phyloP scores from a whole-genome alignment of 2,888 invertebrate genomes.

The Cordilura impudica region DNA sequence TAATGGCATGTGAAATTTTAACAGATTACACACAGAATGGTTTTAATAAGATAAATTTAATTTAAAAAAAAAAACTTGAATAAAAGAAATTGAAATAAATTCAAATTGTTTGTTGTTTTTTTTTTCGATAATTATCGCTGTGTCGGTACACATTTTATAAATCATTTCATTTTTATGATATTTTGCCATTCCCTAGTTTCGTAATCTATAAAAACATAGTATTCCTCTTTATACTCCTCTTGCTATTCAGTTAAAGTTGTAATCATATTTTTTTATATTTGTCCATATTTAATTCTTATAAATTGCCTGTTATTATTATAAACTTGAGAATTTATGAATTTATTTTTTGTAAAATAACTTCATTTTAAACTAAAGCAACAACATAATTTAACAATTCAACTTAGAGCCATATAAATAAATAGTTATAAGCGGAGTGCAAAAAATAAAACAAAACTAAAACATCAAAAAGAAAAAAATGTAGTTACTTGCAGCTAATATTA shows the following conservation, averaged over 20 bases:
- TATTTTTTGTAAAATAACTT: slow-evolving; percentile 34
- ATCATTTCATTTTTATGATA: no score
- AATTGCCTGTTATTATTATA: slow-evolving; percentile 21
- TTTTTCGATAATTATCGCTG: no score
- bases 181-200: no score
- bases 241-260: not conserved
- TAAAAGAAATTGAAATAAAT: no score
- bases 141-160: no score
- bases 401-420: not conserved
- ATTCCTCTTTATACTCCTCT: not conserved
- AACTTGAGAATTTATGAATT: slow-evolving; percentile 27
- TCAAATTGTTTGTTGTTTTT: no score
- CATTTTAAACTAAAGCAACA: slow-evolving; percentile 27
- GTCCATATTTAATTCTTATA: slow-evolving; percentile 14
- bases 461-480: slow-evolving; percentile 7
- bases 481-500: slow-evolving; percentile 48
- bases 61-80: no score
- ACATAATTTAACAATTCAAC: slow-evolving; percentile 20
- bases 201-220: no score
- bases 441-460: not conserved
- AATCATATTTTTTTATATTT: not conserved
- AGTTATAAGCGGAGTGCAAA: not conserved
- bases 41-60: no score
- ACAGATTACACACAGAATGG: no score
- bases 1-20: no score